Percentiles rank a stretch among this genome's conserved stretches.
Evolutionary conservation across 1,140 invertebrate genomes (phyloP).

Genomic region (Lethrus apterus): DNA sequence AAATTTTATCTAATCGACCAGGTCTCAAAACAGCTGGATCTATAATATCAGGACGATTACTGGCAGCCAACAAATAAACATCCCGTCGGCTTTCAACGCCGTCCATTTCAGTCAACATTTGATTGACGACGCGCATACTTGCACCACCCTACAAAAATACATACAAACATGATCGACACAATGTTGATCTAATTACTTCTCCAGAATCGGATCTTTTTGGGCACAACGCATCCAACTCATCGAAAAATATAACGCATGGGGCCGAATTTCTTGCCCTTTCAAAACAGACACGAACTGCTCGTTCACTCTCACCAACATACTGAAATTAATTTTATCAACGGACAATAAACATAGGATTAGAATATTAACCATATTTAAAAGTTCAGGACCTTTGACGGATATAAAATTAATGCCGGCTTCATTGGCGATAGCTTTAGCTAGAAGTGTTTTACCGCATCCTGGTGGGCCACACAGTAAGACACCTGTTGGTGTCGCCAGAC

Average conservation of each 20-base stretch:
- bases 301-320: slow-evolving; percentile 99
- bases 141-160: slow-evolving; percentile 50
- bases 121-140: slow-evolving; percentile 85
- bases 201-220: slow-evolving; percentile 74
- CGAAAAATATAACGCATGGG: slow-evolving; percentile 99
- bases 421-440: slow-evolving; percentile 88
- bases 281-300: slow-evolving; percentile 91
- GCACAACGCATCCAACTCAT: slow-evolving; percentile 96
- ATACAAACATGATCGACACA: neutral
- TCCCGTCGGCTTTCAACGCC: slow-evolving; percentile 83
- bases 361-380: slow-evolving; percentile 68
- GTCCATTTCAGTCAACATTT: slow-evolving; percentile 98
- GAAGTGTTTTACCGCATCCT: slow-evolving; percentile 85
- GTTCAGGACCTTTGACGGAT: slow-evolving; percentile 87
- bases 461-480: slow-evolving; percentile 86
- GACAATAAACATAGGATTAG: neutral
- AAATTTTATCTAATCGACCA: slow-evolving; percentile 86
- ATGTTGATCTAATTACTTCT: slow-evolving; percentile 45
- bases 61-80: slow-evolving; percentile 93
- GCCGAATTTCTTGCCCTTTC: slow-evolving; percentile 87
- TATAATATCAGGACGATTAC: slow-evolving; percentile 94
- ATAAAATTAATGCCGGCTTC: slow-evolving; percentile 85
- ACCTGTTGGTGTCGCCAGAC: slow-evolving; percentile 68
- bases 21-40: slow-evolving; percentile 93
- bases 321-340: slow-evolving; percentile 39